Conservation (phyloP, 2,113 vertebrate genomes). For the Rhagologus leucostigma region DNA sequence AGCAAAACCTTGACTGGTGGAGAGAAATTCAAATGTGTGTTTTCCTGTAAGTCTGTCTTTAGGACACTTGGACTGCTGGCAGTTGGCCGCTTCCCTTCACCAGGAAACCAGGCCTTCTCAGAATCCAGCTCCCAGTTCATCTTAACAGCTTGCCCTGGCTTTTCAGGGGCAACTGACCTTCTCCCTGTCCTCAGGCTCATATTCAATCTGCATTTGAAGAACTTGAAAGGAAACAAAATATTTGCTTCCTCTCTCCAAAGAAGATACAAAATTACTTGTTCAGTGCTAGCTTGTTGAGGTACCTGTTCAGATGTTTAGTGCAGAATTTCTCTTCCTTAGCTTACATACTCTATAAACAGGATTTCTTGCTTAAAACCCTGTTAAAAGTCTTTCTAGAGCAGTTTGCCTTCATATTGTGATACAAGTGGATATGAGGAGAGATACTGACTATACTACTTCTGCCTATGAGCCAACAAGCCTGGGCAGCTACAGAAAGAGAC, state of each 20-base stretch:
- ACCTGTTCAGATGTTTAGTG: not conserved
- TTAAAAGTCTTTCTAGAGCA: not conserved
- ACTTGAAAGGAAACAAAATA: not conserved
- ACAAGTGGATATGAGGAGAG: not conserved
- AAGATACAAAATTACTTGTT: not conserved
- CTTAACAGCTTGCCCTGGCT: not conserved
- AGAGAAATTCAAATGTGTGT: not conserved
- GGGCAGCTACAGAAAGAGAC: not conserved
- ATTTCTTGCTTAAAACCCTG: not conserved
- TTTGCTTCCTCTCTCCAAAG: not conserved
- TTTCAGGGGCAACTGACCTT: not conserved
- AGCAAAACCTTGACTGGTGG: not conserved
- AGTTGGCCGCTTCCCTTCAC: not conserved
- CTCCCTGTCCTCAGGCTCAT: not conserved
- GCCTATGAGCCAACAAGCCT: not conserved
- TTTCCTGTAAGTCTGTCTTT: not conserved
- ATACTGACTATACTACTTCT: not conserved
- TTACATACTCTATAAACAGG: not conserved
- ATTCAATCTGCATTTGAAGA: not conserved
- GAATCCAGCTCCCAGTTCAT: not conserved
- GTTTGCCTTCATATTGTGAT: not conserved
- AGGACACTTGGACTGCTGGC: not conserved
- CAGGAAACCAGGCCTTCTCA: not conserved
- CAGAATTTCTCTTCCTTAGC: not conserved
- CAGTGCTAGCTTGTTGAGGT: not conserved